A percentile compares a stretch with the other conserved stretches of the same genome.
Evolutionary conservation across 2,888 invertebrate genomes (phyloP).

Genomic region (Athalia rosae): DNA sequence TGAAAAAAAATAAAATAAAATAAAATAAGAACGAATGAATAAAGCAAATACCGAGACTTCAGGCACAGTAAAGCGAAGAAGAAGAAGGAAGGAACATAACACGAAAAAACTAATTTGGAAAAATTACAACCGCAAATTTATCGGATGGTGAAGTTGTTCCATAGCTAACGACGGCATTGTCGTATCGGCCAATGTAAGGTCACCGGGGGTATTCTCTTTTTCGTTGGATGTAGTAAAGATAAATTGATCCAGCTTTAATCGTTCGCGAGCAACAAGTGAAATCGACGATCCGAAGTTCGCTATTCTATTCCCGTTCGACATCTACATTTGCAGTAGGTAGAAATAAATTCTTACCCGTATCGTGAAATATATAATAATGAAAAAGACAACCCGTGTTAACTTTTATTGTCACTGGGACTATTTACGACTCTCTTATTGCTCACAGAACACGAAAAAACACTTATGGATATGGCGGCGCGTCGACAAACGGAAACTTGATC

Average conservation of each 20-base stretch:
- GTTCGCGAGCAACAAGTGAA: background rate
- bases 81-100: background rate
- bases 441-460: conserved; percentile 38
- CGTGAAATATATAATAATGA: background rate
- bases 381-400: conserved; percentile 18
- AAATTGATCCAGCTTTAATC: too few relatives aligned
- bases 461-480: conserved; percentile 27
- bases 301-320: conserved; percentile 15
- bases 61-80: background rate
- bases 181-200: background rate
- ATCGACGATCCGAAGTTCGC: conserved; percentile 13
- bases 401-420: conserved; percentile 35
- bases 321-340: background rate
- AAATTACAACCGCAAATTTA: conserved; percentile 34
- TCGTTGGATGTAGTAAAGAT: too few relatives aligned
- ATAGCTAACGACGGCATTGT: background rate
- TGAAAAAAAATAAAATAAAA: conserved; percentile 9
- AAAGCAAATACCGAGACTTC: background rate
- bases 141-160: conserved; percentile 4
- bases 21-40: background rate
- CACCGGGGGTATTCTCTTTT: too few relatives aligned
- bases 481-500: conserved; percentile 26
- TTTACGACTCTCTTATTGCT: conserved; percentile 28
- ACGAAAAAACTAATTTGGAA: background rate
- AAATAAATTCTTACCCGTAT: background rate